phyloP scores from a whole-genome alignment of 2,113 vertebrate genomes.

The Halichoeres trimaculatus region DNA sequence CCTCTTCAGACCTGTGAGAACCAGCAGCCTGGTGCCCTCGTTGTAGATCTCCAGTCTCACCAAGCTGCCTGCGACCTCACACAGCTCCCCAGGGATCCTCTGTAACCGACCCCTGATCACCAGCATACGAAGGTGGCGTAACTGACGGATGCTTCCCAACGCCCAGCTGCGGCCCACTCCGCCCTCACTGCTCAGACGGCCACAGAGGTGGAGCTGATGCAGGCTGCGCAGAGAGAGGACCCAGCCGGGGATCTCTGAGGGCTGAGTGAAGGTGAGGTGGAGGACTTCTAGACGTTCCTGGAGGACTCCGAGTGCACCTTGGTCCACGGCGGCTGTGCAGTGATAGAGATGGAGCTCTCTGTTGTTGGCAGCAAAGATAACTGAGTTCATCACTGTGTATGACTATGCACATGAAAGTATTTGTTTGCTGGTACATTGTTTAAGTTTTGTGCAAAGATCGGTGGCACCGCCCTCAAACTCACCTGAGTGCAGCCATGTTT shows the following conservation, averaged over 20 bases:
- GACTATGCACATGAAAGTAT: too few species aligned
- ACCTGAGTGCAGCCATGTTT: conserved; percentile 81
- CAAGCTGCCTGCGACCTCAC: conserved; percentile 77
- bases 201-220: conserved; percentile 81
- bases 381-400: neutral
- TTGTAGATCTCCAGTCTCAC: conserved; percentile 80
- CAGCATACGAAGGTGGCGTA: conserved; percentile 78
- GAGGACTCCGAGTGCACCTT: conserved; percentile 75
- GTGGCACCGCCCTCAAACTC: too few species aligned
- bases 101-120: conserved; percentile 74
- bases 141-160: conserved; percentile 76
- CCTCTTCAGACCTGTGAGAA: conserved; percentile 76
- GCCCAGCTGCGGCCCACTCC: conserved; percentile 77
- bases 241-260: conserved; percentile 81
- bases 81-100: conserved; percentile 77
- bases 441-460: too few species aligned
- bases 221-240: conserved; percentile 79
- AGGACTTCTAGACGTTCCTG: conserved; percentile 79
- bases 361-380: conserved; percentile 14
- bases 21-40: conserved; percentile 78
- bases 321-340: conserved; percentile 78
- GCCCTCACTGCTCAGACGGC: conserved; percentile 75
- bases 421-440: too few species aligned
- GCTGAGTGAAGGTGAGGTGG: conserved; percentile 81
- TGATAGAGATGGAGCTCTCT: conserved; percentile 84